Conservation (phyloP, 2,888 invertebrate genomes). For the Carcina quercana region DNA sequence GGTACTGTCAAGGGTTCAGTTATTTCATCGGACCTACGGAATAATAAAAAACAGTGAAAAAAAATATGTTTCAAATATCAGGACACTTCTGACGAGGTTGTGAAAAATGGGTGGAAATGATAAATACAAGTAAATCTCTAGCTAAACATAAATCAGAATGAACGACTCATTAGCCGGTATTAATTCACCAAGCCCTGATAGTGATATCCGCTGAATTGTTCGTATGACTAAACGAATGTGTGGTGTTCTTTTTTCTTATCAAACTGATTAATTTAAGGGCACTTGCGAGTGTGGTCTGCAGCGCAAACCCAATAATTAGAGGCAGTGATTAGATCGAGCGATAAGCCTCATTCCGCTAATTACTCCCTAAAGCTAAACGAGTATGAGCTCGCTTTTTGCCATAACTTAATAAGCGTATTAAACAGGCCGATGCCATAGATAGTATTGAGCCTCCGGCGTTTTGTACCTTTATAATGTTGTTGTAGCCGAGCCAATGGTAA, state of each 20-base stretch:
- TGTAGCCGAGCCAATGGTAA: constrained; percentile 40
- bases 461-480: constrained; percentile 35
- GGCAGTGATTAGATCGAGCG: constrained; percentile 61
- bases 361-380: constrained; percentile 73
- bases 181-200: no score
- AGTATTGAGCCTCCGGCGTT: constrained; percentile 50
- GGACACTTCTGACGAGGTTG: no score
- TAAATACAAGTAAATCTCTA: no score
- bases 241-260: background rate
- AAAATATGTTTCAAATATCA: no score
- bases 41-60: no score
- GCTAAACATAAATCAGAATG: no score
- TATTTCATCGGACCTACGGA: no score
- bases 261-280: constrained; percentile 16
- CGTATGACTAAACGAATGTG: no score
- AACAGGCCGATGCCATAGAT: constrained; percentile 64
- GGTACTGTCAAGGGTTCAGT: no score
- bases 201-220: background rate
- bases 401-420: constrained; percentile 72
- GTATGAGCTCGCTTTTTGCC: constrained; percentile 58
- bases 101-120: no score
- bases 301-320: constrained; percentile 63
- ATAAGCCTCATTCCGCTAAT: constrained; percentile 69
- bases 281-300: constrained; percentile 18
- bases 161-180: no score